Base-by-base conservation (phyloP, 1,140 invertebrate genomes). In the Sitodiplosis mosellana region DNA sequence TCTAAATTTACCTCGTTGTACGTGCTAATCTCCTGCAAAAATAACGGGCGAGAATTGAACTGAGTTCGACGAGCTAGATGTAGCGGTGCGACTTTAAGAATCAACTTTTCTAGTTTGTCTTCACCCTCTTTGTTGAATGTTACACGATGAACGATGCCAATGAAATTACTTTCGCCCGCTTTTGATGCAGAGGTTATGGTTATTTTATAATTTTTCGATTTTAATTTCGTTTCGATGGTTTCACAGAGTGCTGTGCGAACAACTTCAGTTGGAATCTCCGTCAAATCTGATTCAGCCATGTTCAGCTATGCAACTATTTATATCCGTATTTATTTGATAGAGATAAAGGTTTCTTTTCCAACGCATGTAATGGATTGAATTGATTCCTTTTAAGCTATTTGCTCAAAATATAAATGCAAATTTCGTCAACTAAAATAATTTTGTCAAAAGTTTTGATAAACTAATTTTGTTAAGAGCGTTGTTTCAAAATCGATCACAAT, bases 1-100 rank as follows among this genome's bases (percentile, higher is more conserved):
- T n/a, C n/a, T n/a, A n/a, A n/a, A n/a, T n/a, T n/a, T 33, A 60
- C 48, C 6, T 17, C 49, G 7, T 45, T 47, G 46, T 63, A 63
- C n/a, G 56, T 51, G 10, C n/a, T 49, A 11, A 60, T 53, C 56
- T 63, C 59, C 48, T 37, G 33, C 21, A 36, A 20, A 48, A 48
- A 48, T 17, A 19, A 10, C 3, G 2, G 5, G n/a, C n/a, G n/a
- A n/a, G n/a, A n/a, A n/a, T 45, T 22, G 44, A 27, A 45, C n/a
- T 11, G 15, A 12, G 37, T 18, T 2, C 46, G 46, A 14, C 46
- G 19, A 8, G 46, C 37, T 38, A 15, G 17, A 47, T 47, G 37
- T 37, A 20, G n/a, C 5, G 34, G 46, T 20, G 46, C 20, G 19
- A 47, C 36, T 47, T 47, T 47, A 6, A 40, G 17, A 40, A 40